These are phyloP conservation scores for Drosophila nigromelanica DNA, from an alignment of 1,140 invertebrate species.

Conservation along the genomic window DNA sequence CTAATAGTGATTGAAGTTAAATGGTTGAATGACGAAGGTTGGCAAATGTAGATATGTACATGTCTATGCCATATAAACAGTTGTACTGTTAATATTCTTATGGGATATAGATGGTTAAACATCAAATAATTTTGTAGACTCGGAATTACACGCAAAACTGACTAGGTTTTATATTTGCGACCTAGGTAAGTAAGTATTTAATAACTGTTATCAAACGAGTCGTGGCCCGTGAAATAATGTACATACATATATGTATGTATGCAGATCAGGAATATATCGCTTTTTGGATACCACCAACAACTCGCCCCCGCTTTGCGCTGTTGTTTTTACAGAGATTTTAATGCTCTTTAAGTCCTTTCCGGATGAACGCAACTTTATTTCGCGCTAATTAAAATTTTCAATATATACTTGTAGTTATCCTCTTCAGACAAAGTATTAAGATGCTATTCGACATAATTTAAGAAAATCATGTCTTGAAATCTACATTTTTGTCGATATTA, in stretches of 20 bases:
- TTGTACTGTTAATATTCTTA: background rate
- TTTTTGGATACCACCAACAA: too few species aligned
- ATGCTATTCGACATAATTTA: too few species aligned
- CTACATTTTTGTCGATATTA: too few species aligned
- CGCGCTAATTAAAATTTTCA: too few species aligned
- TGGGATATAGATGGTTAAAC: slow-evolving; percentile 26
- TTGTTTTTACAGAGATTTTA: too few species aligned
- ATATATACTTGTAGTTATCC: too few species aligned
- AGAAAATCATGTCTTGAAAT: too few species aligned
- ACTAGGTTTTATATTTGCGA: background rate
- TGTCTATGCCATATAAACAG: background rate
- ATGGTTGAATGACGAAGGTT: slow-evolving; percentile 1
- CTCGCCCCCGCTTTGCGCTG: background rate
- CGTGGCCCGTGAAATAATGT: slow-evolving; percentile 9
- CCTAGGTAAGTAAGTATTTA: background rate
- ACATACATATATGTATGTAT: too few species aligned
- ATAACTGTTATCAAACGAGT: slow-evolving; percentile 8
- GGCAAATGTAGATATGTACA: background rate
- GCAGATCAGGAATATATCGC: background rate
- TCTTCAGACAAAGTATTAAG: too few species aligned
- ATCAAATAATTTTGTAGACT: slow-evolving; percentile 5
- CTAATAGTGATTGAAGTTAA: background rate
- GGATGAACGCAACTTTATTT: too few species aligned
- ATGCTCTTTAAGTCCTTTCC: too few species aligned
- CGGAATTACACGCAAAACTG: background rate